These are phyloP conservation scores for Pogonomyrmex californicus DNA, from an alignment of 1,140 invertebrate species.

Conservation along the genomic window DNA sequence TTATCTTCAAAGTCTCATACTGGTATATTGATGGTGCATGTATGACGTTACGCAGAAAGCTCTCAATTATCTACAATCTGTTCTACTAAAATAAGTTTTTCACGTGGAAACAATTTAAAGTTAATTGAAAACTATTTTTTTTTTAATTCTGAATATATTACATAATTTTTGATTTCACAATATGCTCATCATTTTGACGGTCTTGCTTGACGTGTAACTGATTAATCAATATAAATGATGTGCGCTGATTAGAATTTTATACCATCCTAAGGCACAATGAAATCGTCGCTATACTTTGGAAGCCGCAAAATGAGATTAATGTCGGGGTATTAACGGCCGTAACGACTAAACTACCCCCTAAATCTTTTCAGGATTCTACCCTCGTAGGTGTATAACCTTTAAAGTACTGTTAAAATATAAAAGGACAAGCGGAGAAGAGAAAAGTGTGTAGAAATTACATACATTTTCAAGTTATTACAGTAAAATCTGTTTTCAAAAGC, in stretches of 20 bases:
- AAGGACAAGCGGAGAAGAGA: background rate
- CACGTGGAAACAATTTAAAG: background rate
- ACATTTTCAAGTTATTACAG: constrained; percentile 3
- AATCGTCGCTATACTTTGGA: constrained; percentile 48
- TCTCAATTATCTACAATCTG: background rate
- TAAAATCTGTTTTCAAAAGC: background rate
- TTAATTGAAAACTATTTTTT: constrained; percentile 19
- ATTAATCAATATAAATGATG: constrained; percentile 63
- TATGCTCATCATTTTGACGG: background rate
- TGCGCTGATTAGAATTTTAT: constrained; percentile 49
- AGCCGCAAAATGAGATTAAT: constrained; percentile 63
- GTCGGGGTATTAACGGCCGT: constrained; percentile 55
- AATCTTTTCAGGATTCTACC: constrained; percentile 28
- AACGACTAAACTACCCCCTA: constrained; percentile 33
- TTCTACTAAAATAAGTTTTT: background rate
- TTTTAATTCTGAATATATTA: background rate
- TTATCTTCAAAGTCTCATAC: constrained; percentile 66
- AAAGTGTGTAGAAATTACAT: constrained; percentile 28
- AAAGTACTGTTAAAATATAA: constrained; percentile 41
- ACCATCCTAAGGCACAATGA: constrained; percentile 46
- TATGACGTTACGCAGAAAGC: constrained; percentile 14
- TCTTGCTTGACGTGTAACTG: background rate
- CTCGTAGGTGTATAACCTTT: constrained; percentile 38
- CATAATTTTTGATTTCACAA: background rate
- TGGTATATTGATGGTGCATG: constrained; percentile 4